Conservation (phyloP, 2,888 invertebrate species). For the Gymnocheta viridis region DNA sequence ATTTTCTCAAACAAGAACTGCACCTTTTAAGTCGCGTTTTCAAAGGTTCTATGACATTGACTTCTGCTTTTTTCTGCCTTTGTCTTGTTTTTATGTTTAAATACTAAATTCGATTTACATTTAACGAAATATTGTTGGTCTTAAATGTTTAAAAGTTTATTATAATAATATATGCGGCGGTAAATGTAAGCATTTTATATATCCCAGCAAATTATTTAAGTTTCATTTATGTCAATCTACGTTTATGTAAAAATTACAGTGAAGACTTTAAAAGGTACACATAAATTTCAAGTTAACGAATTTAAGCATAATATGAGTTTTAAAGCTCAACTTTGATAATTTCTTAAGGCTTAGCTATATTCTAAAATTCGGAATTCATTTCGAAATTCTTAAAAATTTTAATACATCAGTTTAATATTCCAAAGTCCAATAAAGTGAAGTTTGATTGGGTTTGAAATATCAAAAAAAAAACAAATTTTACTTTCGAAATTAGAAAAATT, state of each 20-base stretch:
- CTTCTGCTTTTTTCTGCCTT: conserved; percentile 21
- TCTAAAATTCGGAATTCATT: background rate
- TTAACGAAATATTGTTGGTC: conserved; percentile 40
- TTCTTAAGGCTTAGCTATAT: background rate
- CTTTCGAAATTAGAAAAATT: too few species aligned
- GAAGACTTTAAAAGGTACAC: too few species aligned
- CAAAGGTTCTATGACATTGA: conserved; percentile 25
- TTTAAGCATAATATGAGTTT: too few species aligned
- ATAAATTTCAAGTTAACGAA: too few species aligned
- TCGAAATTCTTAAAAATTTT: background rate
- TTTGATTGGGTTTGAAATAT: too few species aligned
- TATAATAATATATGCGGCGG: background rate
- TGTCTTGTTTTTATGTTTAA: background rate
- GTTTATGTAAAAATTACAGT: too few species aligned
- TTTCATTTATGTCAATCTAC: too few species aligned
- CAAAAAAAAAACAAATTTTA: too few species aligned
- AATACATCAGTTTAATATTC: too few species aligned
- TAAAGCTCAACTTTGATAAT: background rate
- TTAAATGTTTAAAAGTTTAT: conserved; percentile 24
- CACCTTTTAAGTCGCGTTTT: conserved; percentile 40
- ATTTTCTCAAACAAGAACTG: conserved; percentile 42
- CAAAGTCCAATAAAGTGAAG: too few species aligned
- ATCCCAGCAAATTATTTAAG: conserved; percentile 22
- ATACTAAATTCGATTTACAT: conserved; percentile 52
- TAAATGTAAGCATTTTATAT: background rate